phyloP scores from a whole-genome alignment of 2,797 vertebrate species.

The Myotis vivesi region DNA sequence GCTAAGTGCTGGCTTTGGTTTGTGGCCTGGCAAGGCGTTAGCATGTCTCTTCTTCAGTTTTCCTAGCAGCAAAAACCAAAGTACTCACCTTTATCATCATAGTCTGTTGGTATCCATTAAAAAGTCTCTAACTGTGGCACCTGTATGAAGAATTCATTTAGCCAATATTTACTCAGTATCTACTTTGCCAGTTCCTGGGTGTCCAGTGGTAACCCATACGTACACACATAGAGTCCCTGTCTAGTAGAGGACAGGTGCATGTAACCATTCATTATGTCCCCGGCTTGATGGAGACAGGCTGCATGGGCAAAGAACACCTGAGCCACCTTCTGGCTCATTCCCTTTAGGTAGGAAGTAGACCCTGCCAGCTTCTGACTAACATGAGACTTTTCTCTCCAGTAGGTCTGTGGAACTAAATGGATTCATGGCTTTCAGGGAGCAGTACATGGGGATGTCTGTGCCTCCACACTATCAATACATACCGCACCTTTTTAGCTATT shows the following conservation, averaged over 20 bases:
- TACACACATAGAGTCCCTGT: neutral
- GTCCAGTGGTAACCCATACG: neutral
- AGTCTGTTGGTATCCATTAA: neutral
- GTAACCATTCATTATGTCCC: neutral
- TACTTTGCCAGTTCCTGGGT: neutral
- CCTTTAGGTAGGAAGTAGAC: neutral
- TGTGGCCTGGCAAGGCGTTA: neutral
- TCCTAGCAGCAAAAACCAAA: constrained; percentile 18
- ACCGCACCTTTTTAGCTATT: constrained; percentile 95
- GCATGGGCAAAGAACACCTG: neutral
- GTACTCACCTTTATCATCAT: constrained; percentile 15
- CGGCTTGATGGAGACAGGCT: constrained; percentile 12
- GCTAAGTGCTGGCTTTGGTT: constrained; percentile 17
- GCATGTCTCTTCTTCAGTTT: constrained; percentile 31
- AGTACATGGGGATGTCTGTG: constrained; percentile 94
- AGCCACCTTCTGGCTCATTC: neutral
- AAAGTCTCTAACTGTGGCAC: neutral
- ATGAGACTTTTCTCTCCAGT: constrained; percentile 78
- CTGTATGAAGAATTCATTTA: constrained; percentile 2
- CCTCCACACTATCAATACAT: constrained; percentile 95
- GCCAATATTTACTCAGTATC: neutral
- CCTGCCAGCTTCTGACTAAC: accelerated
- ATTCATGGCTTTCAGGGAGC: constrained; percentile 95
- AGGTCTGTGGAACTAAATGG: constrained; percentile 97
- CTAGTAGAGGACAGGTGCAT: neutral